Base-by-base conservation (phyloP, 2,797 vertebrate genomes). In the Galago senegalensis region DNA sequence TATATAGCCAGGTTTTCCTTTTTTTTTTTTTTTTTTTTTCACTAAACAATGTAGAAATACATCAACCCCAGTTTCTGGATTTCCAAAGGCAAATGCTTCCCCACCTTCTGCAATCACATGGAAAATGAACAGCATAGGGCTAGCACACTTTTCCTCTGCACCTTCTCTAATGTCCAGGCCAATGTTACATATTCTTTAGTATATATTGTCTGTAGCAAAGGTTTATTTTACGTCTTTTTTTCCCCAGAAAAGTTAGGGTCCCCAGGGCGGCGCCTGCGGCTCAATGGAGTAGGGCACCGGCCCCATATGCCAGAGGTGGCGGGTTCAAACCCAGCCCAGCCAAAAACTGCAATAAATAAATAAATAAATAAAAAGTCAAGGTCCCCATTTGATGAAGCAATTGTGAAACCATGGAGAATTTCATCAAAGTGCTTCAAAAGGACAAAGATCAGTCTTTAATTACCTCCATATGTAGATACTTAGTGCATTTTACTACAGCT, bases 371-470 rank as follows among this genome's bases (percentile, higher is more conserved):
- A 40, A 40, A 40, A 49, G 29, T 67, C 53, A 29, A 40, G 5
- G 10, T 73, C 60, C 40, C 40, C 31, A 34, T 80, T 79, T 82
- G 75, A 81, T 20, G 73, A 65, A 86, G 40, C 20, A 16, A 17
- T 91, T 81, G 31, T 40, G 21, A 95, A 87, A 82, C 63, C 27
- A 6, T 27, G 18, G 77, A 40, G 69, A 85, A 43, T 72, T 61
- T 65, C 53, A 70, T 69, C 40, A 80, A n/a, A 80, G 60, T 69
- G 49, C 43, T 82, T 91, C 67, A 34, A 29, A 87, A 96, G 17
- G 29, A 86, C 61, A 72, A 20, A 37, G 56, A 60, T 27, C 46
- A 56, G 17, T 11, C 9, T 96, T 63, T 77, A 43, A 34, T 75
- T 40, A 37, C 67, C 13, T 63, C 77, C 21, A 34, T 29, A 46